A percentile compares a stretch with the other conserved stretches of the same genome.
These are phyloP conservation scores for Resseliella maxima DNA, from an alignment of 2,888 invertebrate genomes.

Conservation along the genomic window DNA sequence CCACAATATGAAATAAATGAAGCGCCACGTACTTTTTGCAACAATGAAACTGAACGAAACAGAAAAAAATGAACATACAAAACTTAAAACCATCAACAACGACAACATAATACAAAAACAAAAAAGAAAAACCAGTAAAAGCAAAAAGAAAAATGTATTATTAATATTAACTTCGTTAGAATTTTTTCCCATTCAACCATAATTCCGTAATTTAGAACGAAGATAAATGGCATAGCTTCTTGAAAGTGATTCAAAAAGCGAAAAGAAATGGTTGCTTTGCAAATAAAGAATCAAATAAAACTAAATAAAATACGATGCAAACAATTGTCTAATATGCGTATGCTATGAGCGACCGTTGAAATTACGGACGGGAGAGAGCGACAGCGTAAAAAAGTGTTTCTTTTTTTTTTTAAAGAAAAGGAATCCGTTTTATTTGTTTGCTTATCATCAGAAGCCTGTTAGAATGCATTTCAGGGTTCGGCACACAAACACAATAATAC, in stretches of 20 bases:
- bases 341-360: too few species aligned
- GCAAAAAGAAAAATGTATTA: neutral
- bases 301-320: constrained; percentile 31
- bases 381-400: neutral
- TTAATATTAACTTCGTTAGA: constrained; percentile 1
- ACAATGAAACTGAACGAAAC: too few species aligned
- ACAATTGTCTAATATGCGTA: constrained; percentile 1
- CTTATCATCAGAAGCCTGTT: constrained; percentile 46
- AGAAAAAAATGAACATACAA: too few species aligned
- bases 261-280: neutral
- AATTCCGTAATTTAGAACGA: constrained; percentile 9
- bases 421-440: constrained; percentile 41
- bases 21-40: too few species aligned
- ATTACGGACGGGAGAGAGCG: neutral
- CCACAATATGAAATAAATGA: too few species aligned
- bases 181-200: neutral
- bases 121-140: neutral
- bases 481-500: constrained; percentile 31
- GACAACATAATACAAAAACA: too few species aligned
- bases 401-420: neutral
- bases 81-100: neutral
- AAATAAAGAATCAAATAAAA: constrained; percentile 48
- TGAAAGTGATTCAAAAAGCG: neutral
- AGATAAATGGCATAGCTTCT: neutral
- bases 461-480: constrained; percentile 51